Evolutionary conservation across 2,888 invertebrate genomes (phyloP).

Genomic region (Xanthostigma xanthostigma): DNA sequence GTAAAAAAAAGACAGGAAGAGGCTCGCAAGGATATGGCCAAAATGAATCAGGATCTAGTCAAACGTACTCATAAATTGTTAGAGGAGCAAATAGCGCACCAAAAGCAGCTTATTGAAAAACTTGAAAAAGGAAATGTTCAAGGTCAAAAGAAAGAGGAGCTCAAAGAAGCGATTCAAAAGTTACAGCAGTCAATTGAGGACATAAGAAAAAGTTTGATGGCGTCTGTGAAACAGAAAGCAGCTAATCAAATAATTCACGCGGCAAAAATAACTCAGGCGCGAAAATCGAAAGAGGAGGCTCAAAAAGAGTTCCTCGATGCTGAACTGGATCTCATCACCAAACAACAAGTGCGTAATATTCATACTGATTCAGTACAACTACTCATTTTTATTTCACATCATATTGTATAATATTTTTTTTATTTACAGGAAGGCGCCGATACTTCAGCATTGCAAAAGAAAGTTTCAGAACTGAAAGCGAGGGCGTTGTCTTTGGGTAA

Average conservation of each 20-base stretch:
- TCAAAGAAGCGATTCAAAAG: conserved; percentile 67
- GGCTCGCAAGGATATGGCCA: conserved; percentile 56
- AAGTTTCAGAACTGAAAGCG: conserved; percentile 55
- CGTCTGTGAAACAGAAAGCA: conserved; percentile 16
- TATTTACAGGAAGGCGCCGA: conserved; percentile 58
- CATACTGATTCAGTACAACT: no score
- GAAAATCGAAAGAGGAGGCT: conserved; percentile 62
- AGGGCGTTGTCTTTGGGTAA: conserved; percentile 30
- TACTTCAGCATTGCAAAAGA: conserved; percentile 64
- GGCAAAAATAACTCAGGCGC: conserved; percentile 24
- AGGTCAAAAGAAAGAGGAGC: conserved; percentile 57
- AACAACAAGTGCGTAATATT: conserved; percentile 52
- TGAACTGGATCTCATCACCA: conserved; percentile 79
- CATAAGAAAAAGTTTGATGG: conserved; percentile 49
- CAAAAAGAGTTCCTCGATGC: conserved; percentile 83
- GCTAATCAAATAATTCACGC: conserved; percentile 6
- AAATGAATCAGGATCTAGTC: conserved; percentile 64
- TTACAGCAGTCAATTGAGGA: conserved; percentile 73
- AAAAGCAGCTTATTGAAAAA: conserved; percentile 66
- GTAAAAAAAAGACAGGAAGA: conserved; percentile 60
- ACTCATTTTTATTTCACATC: no score
- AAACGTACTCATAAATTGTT: conserved; percentile 74
- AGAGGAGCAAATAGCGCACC: conserved; percentile 80
- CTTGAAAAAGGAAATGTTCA: conserved; percentile 51
- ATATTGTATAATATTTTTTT: not conserved